Percentiles rank a stretch among this genome's conserved stretches.
phyloP scores from a whole-genome alignment of 2,797 vertebrate species.

The Aselliscus stoliczkanus region DNA sequence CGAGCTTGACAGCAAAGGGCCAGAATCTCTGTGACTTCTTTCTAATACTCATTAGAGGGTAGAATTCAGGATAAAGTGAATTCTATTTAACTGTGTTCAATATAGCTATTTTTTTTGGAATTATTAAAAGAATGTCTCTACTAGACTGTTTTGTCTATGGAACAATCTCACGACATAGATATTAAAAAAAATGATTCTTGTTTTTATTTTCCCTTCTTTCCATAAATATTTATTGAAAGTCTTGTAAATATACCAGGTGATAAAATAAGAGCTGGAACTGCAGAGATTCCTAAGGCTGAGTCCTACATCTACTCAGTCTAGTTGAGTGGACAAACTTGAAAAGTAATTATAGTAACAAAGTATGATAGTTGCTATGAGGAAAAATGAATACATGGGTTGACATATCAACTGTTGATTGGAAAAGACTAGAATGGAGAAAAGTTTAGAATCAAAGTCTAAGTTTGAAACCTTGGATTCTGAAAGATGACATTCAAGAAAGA shows the following conservation, averaged over 20 bases:
- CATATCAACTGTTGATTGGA: neutral
- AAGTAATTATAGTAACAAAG: neutral
- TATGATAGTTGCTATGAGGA: neutral
- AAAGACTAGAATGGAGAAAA: neutral
- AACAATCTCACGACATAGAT: neutral
- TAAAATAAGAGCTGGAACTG: neutral
- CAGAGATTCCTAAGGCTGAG: neutral
- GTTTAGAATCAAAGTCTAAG: neutral
- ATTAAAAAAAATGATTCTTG: neutral
- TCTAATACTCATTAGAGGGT: neutral
- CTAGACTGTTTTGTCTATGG: neutral
- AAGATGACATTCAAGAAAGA: neutral
- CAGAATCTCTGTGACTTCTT: neutral
- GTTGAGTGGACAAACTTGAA: neutral
- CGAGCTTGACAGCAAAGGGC: neutral
- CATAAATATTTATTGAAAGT: slow-evolving; percentile 3
- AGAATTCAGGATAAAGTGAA: neutral
- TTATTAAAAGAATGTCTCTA: neutral
- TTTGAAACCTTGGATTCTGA: neutral
- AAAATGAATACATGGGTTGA: neutral
- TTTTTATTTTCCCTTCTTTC: neutral
- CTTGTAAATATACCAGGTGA: neutral
- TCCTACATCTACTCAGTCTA: neutral
- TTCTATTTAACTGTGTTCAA: neutral
- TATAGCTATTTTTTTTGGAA: neutral